Conservation (phyloP, 1,140 invertebrate species). For the Solen grandis region DNA sequence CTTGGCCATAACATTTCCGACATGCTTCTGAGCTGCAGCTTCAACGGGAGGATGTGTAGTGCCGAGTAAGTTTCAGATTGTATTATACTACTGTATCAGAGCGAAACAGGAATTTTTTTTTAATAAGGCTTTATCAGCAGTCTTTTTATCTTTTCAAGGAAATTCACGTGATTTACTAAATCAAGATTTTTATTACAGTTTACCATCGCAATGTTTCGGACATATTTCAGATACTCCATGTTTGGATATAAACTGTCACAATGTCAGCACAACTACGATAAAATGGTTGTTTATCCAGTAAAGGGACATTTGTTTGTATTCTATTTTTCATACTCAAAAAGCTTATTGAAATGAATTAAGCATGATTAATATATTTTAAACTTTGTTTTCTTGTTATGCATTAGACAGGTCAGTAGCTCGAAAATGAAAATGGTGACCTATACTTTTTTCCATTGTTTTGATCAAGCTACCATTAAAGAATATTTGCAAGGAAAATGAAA, state of each 20-base stretch:
- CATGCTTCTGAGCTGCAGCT: conserved; percentile 36
- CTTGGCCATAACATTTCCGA: conserved; percentile 18
- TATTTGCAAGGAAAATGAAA: no score
- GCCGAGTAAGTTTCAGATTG: conserved; percentile 15
- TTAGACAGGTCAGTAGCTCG: no score
- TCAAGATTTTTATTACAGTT: not conserved
- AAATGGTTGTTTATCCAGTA: not conserved
- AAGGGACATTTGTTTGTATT: not conserved
- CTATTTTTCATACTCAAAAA: not conserved
- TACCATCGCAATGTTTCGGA: no score
- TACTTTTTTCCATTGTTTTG: no score
- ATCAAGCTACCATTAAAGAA: no score
- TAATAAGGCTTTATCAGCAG: not conserved
- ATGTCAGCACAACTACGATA: no score
- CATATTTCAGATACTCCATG: no score
- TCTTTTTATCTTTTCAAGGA: not conserved
- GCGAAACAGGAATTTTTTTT: not conserved
- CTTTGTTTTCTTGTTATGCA: no score
- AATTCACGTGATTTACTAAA: not conserved
- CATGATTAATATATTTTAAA: no score
- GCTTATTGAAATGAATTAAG: no score
- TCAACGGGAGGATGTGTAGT: conserved; percentile 36
- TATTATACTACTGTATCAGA: not conserved
- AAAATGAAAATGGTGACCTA: no score
- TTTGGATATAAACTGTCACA: no score